Base-by-base conservation (phyloP, 1,140 invertebrate species). In the Orchestia grillus region DNA sequence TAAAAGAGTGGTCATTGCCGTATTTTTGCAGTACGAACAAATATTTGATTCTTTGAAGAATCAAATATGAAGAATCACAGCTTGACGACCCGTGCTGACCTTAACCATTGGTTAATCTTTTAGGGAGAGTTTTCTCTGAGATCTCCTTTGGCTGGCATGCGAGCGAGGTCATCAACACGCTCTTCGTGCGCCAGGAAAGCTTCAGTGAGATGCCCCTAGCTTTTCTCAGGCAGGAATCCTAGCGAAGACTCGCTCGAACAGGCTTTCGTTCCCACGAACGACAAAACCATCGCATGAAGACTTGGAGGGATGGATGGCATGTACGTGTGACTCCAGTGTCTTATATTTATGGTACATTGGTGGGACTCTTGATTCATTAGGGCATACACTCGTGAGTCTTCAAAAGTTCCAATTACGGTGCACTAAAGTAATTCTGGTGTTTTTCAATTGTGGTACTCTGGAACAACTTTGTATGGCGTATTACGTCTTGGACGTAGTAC, bases 211-310 rank as follows among this genome's bases (percentile, higher is more conserved):
- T 41, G 88, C 88, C 88, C 44, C 41, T 91, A 91, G 88, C 88
- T 44, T 44, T 91, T 91, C 88, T 91, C 88, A 91, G 8, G 88
- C 41, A 91, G 41, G 88, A 91, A 91, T 91, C 23, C 41, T 4
- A 19, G 41, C 88, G 41, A 28, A 91, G 88, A 88, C 87, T 42
- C 36, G 87, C 36, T 42, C 36, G 87, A 91, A 91, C 88, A 43
- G 88, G 88, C 88, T 91, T 91, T 91, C 88, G 88, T 91, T 91
- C 88, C 88, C 88, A 91, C 88, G 88, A 91, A 41, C 88, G 88
- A 91, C 44, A 91, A 91, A 44, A 77, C 62, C 62, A 19, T 77
- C 62, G 15, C 62, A 77, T 77, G 62, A 77, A 77, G 62, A 77
- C 62, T 77, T 77, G 28, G 47, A 77, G 62, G 62, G 62, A 36